phyloP scores from a whole-genome alignment of 2,888 invertebrate genomes.

The Harmothoe impar region DNA sequence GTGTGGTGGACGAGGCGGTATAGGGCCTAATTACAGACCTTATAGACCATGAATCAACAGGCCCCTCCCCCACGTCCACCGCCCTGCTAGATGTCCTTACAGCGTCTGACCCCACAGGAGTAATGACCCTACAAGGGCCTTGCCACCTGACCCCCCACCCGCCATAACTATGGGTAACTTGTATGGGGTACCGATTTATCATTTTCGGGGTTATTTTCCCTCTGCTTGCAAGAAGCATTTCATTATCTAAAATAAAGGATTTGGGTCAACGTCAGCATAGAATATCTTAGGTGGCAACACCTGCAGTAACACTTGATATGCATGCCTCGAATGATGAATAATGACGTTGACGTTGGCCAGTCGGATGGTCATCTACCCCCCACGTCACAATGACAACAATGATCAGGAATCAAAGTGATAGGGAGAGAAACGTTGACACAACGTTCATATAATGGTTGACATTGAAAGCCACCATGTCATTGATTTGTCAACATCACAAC shows the following conservation, averaged over 20 bases:
- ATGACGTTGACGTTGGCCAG: background rate
- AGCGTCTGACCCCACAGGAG: background rate
- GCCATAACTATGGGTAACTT: background rate
- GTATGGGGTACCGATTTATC: no score
- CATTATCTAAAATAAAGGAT: no score
- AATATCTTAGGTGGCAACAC: no score
- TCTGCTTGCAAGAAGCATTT: no score
- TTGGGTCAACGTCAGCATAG: no score
- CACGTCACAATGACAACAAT: background rate
- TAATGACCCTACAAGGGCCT: constrained; percentile 24
- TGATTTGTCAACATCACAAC: no score
- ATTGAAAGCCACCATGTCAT: no score
- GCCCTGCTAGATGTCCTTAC: background rate
- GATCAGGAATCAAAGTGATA: constrained; percentile 17
- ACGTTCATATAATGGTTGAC: no score
- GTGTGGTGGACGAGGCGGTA: background rate
- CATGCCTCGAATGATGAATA: no score
- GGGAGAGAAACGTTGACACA: no score
- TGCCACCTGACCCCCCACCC: background rate
- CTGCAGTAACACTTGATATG: no score
- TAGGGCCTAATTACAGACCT: background rate
- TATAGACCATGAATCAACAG: constrained; percentile 6
- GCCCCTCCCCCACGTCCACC: background rate
- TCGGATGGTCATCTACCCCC: constrained; percentile 15
- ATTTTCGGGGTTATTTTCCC: no score